phyloP scores from a whole-genome alignment of 2,113 vertebrate genomes.

The Podarcis raffonei region DNA sequence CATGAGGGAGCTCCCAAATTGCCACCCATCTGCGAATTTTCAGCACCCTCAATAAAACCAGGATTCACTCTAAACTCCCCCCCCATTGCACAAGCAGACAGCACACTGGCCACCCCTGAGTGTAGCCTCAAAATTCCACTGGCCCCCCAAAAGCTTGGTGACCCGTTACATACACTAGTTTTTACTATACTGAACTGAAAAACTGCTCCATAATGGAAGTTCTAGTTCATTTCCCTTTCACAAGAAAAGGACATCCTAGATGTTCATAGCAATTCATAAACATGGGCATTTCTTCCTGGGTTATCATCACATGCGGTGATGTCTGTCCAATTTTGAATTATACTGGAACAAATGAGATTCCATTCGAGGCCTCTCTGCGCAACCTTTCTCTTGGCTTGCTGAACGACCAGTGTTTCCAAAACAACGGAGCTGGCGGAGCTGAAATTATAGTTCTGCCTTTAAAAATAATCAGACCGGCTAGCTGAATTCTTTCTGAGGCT shows the following conservation, averaged over 20 bases:
- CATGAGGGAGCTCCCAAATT: background rate
- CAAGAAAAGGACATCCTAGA: background rate
- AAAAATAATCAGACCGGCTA: background rate
- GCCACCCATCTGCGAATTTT: background rate
- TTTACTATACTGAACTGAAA: background rate
- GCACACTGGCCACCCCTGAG: too few relatives aligned
- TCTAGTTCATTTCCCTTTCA: background rate
- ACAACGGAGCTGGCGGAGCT: background rate
- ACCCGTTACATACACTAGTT: background rate
- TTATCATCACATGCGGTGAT: background rate
- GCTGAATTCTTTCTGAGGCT: slow-evolving; percentile 24
- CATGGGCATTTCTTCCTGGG: slow-evolving; percentile 16
- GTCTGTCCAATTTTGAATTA: slow-evolving; percentile 33
- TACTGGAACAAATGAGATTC: slow-evolving; percentile 6
- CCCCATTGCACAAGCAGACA: too few relatives aligned
- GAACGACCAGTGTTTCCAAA: slow-evolving; percentile 5
- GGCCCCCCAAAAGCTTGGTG: too few relatives aligned
- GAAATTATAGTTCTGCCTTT: slow-evolving; percentile 22
- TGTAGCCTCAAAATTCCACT: too few relatives aligned
- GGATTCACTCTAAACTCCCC: too few relatives aligned
- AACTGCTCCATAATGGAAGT: background rate
- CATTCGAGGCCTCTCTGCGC: background rate
- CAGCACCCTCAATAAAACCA: background rate
- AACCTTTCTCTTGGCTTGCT: slow-evolving; percentile 1
- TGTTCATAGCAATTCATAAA: background rate